A percentile compares a stretch with the other conserved stretches of the same genome.
Evolutionary conservation across 2,888 invertebrate genomes (phyloP).

Genomic region (Cyclophora albipunctata): DNA sequence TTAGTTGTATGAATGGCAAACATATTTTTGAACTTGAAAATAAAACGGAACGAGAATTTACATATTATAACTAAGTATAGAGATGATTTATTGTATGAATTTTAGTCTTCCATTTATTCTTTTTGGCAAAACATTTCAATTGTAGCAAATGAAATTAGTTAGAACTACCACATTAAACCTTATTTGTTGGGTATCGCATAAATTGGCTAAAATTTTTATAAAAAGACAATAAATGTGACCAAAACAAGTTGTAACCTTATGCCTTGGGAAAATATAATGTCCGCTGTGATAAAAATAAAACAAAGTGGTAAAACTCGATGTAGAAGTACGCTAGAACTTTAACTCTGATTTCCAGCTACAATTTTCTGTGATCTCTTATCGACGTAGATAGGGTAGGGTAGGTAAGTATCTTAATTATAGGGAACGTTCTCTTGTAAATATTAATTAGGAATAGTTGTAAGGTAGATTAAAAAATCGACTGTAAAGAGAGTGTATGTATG

Average conservation of each 20-base stretch:
- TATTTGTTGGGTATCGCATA: conserved; percentile 10
- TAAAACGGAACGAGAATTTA: conserved; percentile 35
- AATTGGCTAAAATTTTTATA: conserved; percentile 23
- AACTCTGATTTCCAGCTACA: conserved; percentile 75
- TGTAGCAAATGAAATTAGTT: conserved; percentile 57
- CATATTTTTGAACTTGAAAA: conserved; percentile 47
- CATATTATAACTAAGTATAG: conserved; percentile 23
- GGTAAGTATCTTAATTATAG: conserved; percentile 49
- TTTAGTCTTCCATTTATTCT: conserved; percentile 64
- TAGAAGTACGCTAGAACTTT: conserved; percentile 61
- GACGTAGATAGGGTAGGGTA: conserved; percentile 57
- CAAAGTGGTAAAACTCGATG: conserved; percentile 63
- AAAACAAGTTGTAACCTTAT: conserved; percentile 33
- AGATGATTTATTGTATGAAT: conserved; percentile 28
- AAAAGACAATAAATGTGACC: conserved; percentile 56
- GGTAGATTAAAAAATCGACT: conserved; percentile 59
- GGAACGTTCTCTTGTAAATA: conserved; percentile 65
- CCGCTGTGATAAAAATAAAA: conserved; percentile 67
- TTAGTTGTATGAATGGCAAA: conserved; percentile 52
- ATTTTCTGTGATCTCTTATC: conserved; percentile 78
- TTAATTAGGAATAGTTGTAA: conserved; percentile 37
- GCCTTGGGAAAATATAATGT: conserved; percentile 58
- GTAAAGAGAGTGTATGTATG: conserved; percentile 72
- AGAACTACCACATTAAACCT: conserved; percentile 42
- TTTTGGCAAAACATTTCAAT: conserved; percentile 63